Evolutionary conservation across 2,797 vertebrate genomes (phyloP).

Genomic region (Helicolenus hilgendorfi): DNA sequence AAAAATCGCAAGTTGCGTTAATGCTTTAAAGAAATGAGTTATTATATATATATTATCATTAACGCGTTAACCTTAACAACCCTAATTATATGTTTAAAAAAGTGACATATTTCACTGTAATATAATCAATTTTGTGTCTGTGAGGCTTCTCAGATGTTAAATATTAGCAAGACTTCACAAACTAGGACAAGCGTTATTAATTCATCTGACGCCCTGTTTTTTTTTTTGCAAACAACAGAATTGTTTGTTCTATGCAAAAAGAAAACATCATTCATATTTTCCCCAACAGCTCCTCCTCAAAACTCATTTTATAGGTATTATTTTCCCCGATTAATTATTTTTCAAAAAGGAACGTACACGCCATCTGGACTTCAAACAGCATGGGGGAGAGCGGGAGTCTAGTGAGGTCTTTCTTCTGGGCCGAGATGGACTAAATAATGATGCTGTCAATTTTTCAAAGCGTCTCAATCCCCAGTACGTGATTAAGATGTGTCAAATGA

Average conservation of each 20-base stretch:
- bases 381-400: slow-evolving; percentile 68
- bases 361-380: slow-evolving; percentile 86
- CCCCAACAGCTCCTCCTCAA: slow-evolving; percentile 40
- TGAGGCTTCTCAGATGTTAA: slow-evolving; percentile 29
- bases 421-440: slow-evolving; percentile 90
- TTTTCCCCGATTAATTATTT: slow-evolving; percentile 73
- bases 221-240: slow-evolving; percentile 27
- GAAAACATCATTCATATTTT: slow-evolving; percentile 54
- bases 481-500: slow-evolving; percentile 90
- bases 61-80: too few relatives aligned
- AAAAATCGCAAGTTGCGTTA: too few relatives aligned
- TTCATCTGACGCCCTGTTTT: slow-evolving; percentile 44
- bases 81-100: background rate
- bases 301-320: slow-evolving; percentile 60
- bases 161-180: slow-evolving; percentile 48
- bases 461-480: slow-evolving; percentile 84
- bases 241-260: slow-evolving; percentile 60
- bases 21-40: too few relatives aligned
- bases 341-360: slow-evolving; percentile 41
- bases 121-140: background rate
- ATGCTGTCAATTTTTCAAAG: slow-evolving; percentile 91
- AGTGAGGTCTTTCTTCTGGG: slow-evolving; percentile 67
- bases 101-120: slow-evolving; percentile 9
- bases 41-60: too few relatives aligned
- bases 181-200: slow-evolving; percentile 50